A percentile compares a stretch with the other conserved stretches of the same genome.
Evolutionary conservation across 2,888 invertebrate genomes (phyloP).

Genomic region (Rhagonycha lutea): DNA sequence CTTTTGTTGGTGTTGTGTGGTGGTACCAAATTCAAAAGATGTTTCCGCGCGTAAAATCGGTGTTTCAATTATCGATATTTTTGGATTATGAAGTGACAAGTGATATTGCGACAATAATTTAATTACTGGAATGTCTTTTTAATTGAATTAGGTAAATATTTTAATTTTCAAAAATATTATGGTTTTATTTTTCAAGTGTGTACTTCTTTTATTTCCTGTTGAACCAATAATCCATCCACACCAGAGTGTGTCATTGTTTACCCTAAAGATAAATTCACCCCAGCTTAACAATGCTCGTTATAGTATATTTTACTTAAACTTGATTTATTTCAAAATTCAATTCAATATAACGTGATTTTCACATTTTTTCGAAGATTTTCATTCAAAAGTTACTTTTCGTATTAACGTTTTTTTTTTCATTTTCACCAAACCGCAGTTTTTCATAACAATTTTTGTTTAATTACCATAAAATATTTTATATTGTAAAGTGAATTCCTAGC

Average conservation of each 20-base stretch:
- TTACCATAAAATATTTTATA: not conserved
- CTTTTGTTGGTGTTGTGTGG: not conserved
- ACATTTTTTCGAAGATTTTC: not conserved
- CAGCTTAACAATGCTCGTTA: not conserved
- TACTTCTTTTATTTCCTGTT: not conserved
- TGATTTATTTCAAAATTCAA: not conserved
- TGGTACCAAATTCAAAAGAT: not conserved
- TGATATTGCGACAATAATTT: not conserved
- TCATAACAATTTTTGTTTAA: not conserved
- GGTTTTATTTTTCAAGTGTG: not conserved
- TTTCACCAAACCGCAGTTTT: not conserved
- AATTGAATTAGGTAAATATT: not conserved
- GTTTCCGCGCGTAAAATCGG: not conserved
- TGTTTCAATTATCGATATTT: not conserved
- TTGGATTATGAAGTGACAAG: not conserved
- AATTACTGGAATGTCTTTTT: not conserved
- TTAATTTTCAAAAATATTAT: not conserved
- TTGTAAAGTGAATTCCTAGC: not conserved
- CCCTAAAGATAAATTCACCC: constrained; percentile 1
- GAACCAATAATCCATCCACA: not conserved
- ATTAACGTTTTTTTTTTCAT: not conserved
- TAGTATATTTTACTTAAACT: not conserved
- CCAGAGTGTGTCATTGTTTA: not conserved
- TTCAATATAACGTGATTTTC: not conserved
- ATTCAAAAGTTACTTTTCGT: not conserved